A percentile compares a stretch with the other conserved stretches of the same genome.
These are phyloP conservation scores for Drosophila helvetica DNA, from an alignment of 2,888 invertebrate genomes.

Conservation along the genomic window DNA sequence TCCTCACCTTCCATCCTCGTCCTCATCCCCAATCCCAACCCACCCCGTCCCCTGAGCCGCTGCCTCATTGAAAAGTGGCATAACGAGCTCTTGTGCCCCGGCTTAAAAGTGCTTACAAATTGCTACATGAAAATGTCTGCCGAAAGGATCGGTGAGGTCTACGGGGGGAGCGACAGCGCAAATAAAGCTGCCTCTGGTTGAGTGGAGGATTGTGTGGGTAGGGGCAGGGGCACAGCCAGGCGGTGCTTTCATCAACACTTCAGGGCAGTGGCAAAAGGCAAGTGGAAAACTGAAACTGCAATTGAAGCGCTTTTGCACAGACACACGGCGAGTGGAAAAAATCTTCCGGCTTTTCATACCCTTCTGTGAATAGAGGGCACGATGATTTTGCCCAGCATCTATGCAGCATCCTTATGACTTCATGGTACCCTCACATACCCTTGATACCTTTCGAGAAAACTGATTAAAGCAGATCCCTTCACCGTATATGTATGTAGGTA, in stretches of 20 bases:
- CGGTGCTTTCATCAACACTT: slow-evolving; percentile 70
- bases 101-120: slow-evolving; percentile 79
- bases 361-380: not conserved
- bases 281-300: slow-evolving; percentile 76
- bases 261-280: slow-evolving; percentile 48
- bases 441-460: not conserved
- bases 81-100: slow-evolving; percentile 76
- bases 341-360: slow-evolving; percentile 1
- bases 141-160: not conserved
- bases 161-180: slow-evolving; percentile 1
- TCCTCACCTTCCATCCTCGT: not conserved
- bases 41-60: slow-evolving; percentile 30
- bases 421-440: not conserved
- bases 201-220: slow-evolving; percentile 6
- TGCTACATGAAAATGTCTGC: slow-evolving; percentile 71
- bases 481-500: no score
- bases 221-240: not conserved
- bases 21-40: not conserved
- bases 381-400: no score
- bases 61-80: slow-evolving; percentile 75
- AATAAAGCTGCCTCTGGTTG: not conserved
- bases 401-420: no score
- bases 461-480: no score
- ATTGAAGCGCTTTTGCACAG: slow-evolving; percentile 74
- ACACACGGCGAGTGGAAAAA: slow-evolving; percentile 9